Conservation (phyloP, 2,113 vertebrate genomes). For the Bagarius yarrelli region DNA sequence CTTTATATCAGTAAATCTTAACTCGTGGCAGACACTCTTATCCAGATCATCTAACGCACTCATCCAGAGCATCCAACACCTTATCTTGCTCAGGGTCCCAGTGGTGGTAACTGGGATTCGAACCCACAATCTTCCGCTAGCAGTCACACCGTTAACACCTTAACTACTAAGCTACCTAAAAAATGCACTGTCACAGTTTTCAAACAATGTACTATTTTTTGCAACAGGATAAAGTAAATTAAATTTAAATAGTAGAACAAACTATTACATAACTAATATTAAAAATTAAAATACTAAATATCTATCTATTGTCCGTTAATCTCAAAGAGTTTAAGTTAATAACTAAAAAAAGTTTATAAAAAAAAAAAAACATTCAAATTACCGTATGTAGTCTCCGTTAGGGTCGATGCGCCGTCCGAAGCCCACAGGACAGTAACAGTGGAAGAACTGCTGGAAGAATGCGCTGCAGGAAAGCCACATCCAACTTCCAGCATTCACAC, state of each 20-base stretch:
- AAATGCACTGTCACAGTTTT: not conserved
- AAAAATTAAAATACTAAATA: not conserved
- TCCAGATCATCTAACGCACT: too few species aligned
- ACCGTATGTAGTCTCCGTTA: conserved; percentile 95
- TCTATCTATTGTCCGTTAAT: not conserved
- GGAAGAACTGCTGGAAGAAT: conserved; percentile 96
- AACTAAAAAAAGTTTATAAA: not conserved
- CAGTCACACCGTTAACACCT: too few species aligned
- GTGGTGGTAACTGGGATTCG: too few species aligned
- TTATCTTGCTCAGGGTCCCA: too few species aligned
- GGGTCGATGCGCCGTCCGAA: conserved; percentile 92
- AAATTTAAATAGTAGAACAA: not conserved
- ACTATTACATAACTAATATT: not conserved
- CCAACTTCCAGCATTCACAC: conserved; percentile 96
- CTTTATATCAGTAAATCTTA: too few species aligned
- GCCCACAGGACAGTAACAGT: conserved; percentile 93
- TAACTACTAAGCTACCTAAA: too few species aligned
- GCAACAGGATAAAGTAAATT: too few species aligned
- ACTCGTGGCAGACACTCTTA: too few species aligned
- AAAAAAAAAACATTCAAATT: not conserved
- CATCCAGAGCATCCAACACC: too few species aligned
- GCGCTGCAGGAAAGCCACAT: conserved; percentile 98
- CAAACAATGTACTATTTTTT: not conserved
- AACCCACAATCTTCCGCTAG: too few species aligned
- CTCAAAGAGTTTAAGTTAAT: too few species aligned